These are phyloP conservation scores for Malacoraja senta DNA, from an alignment of 2,797 vertebrate genomes.

Conservation along the genomic window DNA sequence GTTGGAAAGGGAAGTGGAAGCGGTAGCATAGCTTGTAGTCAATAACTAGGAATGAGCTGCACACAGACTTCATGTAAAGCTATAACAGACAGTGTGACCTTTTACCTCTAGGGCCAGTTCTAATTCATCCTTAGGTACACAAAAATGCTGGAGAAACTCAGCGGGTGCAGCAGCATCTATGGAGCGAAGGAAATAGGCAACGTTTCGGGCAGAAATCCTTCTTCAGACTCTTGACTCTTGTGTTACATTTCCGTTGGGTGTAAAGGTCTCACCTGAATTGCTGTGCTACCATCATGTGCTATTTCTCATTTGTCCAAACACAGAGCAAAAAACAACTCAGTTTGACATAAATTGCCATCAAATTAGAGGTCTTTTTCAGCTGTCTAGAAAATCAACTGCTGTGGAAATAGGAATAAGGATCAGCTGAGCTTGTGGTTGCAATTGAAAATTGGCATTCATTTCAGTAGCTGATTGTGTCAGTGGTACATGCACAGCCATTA, in stretches of 20 bases:
- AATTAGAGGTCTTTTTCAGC: conserved; percentile 3
- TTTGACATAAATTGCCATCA: background rate
- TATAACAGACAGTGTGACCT: background rate
- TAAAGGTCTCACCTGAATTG: background rate
- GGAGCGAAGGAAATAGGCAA: no score
- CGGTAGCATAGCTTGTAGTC: background rate
- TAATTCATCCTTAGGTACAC: background rate
- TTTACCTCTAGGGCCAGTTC: background rate
- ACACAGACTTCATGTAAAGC: background rate
- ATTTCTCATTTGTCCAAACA: background rate
- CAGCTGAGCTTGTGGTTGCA: no score
- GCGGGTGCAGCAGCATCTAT: no score
- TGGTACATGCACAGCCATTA: no score
- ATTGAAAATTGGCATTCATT: background rate
- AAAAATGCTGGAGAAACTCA: no score
- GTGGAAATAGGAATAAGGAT: background rate
- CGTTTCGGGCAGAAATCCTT: no score
- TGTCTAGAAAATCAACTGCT: background rate
- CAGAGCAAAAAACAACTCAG: background rate
- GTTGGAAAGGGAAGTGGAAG: background rate
- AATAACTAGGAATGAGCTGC: background rate
- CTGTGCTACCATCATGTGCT: background rate
- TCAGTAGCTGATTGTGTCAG: no score
- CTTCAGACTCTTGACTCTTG: no score
- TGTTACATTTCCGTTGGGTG: background rate